These are phyloP conservation scores for Typhlichthys subterraneus DNA, from an alignment of 2,797 vertebrate genomes.

Conservation along the genomic window DNA sequence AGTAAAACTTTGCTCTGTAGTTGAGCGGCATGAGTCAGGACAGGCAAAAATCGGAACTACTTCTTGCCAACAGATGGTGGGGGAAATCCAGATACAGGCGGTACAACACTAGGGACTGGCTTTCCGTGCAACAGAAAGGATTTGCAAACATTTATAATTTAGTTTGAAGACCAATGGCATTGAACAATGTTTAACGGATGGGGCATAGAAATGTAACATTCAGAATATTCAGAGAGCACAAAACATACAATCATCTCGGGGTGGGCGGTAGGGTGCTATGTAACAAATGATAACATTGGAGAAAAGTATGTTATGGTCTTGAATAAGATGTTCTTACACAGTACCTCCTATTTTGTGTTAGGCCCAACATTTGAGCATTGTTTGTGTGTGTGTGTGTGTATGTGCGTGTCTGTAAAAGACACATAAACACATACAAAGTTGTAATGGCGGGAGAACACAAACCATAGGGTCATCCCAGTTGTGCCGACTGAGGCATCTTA, in stretches of 20 bases:
- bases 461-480: constrained; percentile 37
- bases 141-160: constrained; percentile 49
- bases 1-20: constrained; percentile 33
- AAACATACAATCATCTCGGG: constrained; percentile 2
- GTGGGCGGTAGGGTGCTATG: no score
- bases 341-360: no score
- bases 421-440: no score
- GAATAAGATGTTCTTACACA: no score
- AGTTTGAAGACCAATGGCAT: constrained; percentile 4
- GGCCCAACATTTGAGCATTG: no score
- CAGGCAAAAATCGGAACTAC: constrained; percentile 33
- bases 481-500: constrained; percentile 45
- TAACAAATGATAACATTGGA: no score
- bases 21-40: constrained; percentile 54
- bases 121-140: constrained; percentile 18
- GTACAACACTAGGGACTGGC: constrained; percentile 6
- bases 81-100: constrained; percentile 51
- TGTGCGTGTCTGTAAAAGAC: no score
- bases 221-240: background rate
- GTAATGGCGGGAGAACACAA: constrained; percentile 18
- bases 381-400: no score
- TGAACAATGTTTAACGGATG: background rate
- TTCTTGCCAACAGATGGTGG: constrained; percentile 52
- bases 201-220: background rate
- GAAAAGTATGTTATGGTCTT: no score